Evolutionary conservation across 1,140 invertebrate species (phyloP).

Genomic region (Dreissena rostriformis): DNA sequence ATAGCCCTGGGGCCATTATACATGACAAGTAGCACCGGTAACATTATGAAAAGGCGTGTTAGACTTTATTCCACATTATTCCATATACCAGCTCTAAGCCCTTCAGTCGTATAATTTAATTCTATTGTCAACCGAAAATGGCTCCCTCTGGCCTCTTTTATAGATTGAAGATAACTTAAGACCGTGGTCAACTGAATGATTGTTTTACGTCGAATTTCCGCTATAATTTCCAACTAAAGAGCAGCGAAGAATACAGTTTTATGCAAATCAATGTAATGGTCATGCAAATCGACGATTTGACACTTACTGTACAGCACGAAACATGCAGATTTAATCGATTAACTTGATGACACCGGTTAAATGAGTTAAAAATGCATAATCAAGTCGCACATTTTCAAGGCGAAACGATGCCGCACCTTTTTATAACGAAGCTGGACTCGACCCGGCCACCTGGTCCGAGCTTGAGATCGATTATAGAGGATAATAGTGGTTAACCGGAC

Average conservation of each 20-base stretch:
- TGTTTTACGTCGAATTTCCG: too few species aligned
- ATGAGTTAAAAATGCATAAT: conserved; percentile 10
- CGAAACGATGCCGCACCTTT: background rate
- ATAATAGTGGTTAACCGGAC: background rate
- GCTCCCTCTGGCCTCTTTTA: too few species aligned
- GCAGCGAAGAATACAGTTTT: too few species aligned
- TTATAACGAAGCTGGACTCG: background rate
- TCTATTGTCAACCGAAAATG: background rate
- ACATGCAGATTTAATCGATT: conserved; percentile 2
- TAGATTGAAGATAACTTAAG: too few species aligned
- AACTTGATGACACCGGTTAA: background rate
- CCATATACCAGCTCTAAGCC: background rate
- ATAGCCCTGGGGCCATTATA: background rate
- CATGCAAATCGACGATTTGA: background rate
- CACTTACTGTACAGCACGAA: conserved; percentile 1
- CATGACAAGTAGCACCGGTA: too few species aligned
- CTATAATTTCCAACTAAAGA: too few species aligned
- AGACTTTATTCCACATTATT: background rate
- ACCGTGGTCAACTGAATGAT: too few species aligned
- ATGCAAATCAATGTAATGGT: background rate
- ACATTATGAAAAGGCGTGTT: too few species aligned
- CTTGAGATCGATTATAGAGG: background rate
- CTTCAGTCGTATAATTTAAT: conserved; percentile 12
- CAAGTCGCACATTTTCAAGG: background rate
- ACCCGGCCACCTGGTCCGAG: background rate